phyloP scores from a whole-genome alignment of 2,113 vertebrate species.

The Rhodinocichla rosea region DNA sequence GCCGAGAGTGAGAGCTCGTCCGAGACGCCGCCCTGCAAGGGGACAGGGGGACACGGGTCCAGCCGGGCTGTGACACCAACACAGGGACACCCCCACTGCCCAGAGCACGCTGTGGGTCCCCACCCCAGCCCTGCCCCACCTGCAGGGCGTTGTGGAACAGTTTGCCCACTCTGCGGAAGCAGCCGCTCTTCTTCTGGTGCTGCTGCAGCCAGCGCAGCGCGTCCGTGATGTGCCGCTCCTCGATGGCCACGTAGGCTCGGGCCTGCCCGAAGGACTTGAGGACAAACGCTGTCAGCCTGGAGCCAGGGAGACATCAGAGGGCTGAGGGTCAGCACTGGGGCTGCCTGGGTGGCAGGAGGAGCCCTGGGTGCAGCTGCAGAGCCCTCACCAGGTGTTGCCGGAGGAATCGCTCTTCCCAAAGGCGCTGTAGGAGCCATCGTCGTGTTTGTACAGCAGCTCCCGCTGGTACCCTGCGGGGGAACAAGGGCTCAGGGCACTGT shows the following conservation, averaged over 20 bases:
- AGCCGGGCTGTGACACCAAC: fast-evolving
- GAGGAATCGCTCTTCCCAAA: conserved; percentile 67
- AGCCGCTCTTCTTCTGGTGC: conserved; percentile 64
- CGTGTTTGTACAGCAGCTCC: conserved; percentile 78
- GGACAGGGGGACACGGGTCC: fast-evolving
- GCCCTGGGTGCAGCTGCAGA: not conserved
- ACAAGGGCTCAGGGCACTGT: fast-evolving
- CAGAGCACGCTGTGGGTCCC: fast-evolving
- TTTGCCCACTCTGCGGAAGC: conserved; percentile 73
- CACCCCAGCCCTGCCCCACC: not conserved
- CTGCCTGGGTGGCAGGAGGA: not conserved
- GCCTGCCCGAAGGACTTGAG: conserved; percentile 79
- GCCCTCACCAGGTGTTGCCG: conserved; percentile 83
- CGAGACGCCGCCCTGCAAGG: not conserved
- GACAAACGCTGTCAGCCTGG: conserved; percentile 81
- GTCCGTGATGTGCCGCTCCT: conserved; percentile 55
- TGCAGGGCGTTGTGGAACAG: conserved; percentile 72
- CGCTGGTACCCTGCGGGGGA: conserved; percentile 75
- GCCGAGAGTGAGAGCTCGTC: not conserved
- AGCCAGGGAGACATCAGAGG: fast-evolving
- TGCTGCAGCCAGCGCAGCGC: conserved; percentile 64
- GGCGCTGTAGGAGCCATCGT: conserved; percentile 81
- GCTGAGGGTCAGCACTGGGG: too few relatives aligned
- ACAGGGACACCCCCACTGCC: not conserved
- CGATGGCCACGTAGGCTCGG: conserved; percentile 63